Base-by-base conservation (phyloP, 2,888 invertebrate genomes). In the Drosophila kambysellisi region DNA sequence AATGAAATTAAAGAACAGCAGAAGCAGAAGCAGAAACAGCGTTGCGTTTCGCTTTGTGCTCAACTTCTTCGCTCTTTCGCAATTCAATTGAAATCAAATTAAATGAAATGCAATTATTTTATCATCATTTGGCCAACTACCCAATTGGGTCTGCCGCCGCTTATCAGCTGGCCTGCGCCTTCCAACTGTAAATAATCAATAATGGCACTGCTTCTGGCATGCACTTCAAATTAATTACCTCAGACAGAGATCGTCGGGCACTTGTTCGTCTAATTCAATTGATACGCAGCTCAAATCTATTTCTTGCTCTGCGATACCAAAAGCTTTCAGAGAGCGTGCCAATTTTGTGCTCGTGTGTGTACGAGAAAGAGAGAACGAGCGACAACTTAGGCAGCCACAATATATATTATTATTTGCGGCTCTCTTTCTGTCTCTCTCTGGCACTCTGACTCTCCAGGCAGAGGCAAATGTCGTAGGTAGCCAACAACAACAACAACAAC, bases 31-130 rank as follows among this genome's bases (percentile, higher is more conserved):
- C 51, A 54, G 59, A 53, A 63, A 63, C 51, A 41, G 67, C 32
- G 46, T 52, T 60, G 30, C 79, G 58, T 57, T 60, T 67, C 70
- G 56, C 69, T 67, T 79, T 72, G 73, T 59, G 53, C 61, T 59
- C 39, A 50, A 64, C 46, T 75, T 73, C 20, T 62, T 65, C 54
- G 56, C 51, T 54, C 53, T 48, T 58, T 64, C 46, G 64, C 67
- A 61, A 61, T 73, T 70, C 59, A 76, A 74, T 70, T 70, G 68
- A 72, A 78, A 72, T 90, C 74, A 75, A 90, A 90, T 83, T 81
- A 79, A 90, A 90, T 87, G 66, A 83, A 90, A 87, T 89, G 82
- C 89, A 83, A 90, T 90, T 83, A 83, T 87, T 80, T 87, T 81
- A 87, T 90, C 87, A 83, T 65, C 84, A 74, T 83, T 76, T 77